Percentiles rank a stretch among this genome's conserved stretches.
These are phyloP conservation scores for Eristalinus sepulchralis DNA, from an alignment of 2,888 invertebrate species.

Conservation along the genomic window DNA sequence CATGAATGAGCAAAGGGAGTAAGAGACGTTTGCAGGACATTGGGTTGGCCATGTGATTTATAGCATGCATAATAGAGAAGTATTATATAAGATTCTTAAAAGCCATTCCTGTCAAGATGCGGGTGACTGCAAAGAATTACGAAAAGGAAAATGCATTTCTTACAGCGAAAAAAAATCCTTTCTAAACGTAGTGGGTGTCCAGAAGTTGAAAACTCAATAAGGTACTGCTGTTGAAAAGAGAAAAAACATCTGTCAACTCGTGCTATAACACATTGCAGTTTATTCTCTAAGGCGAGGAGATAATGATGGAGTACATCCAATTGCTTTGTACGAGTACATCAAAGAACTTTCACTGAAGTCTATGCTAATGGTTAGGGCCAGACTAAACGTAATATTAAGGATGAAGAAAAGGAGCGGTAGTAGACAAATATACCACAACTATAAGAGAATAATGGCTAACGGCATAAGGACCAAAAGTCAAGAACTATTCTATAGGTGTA, in stretches of 20 bases:
- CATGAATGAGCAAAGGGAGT: no score
- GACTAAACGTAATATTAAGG: neutral
- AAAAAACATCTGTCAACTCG: neutral
- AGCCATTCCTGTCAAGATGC: constrained; percentile 11
- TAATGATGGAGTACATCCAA: constrained; percentile 19
- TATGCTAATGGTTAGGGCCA: constrained; percentile 29
- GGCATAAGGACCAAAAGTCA: constrained; percentile 23
- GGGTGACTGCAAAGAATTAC: neutral
- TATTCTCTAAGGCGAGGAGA: neutral
- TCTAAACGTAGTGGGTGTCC: constrained; percentile 34
- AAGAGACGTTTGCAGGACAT: no score
- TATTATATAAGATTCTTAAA: constrained; percentile 47
- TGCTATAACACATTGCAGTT: constrained; percentile 9
- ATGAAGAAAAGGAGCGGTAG: neutral
- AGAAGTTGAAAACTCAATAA: constrained; percentile 25
- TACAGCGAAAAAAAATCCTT: constrained; percentile 55
- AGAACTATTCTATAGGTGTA: constrained; percentile 43
- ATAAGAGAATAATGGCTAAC: constrained; percentile 19
- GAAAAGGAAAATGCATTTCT: constrained; percentile 45
- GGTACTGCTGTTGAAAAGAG: neutral
- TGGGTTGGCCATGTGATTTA: constrained; percentile 54
- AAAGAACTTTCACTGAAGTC: constrained; percentile 13
- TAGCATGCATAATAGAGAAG: constrained; percentile 36
- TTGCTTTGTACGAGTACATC: constrained; percentile 20
- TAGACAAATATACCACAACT: neutral